Evolutionary conservation across 2,888 invertebrate genomes (phyloP).

Genomic region (Mythimna ferrago): DNA sequence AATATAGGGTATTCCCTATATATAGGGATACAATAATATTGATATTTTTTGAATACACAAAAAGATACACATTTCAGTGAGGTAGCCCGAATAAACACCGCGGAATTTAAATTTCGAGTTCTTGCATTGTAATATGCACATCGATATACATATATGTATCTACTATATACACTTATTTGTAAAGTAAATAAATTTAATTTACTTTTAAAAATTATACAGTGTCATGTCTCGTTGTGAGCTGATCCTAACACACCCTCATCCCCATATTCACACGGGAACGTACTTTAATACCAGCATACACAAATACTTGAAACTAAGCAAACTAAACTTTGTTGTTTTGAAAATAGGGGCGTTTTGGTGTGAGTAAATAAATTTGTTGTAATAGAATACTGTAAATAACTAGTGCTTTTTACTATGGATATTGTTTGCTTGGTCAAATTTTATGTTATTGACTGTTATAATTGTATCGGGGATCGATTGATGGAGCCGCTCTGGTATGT

Average conservation of each 20-base stretch:
- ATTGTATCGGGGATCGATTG: conserved; percentile 47
- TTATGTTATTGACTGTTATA: conserved; percentile 59
- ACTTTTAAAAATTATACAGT: background rate
- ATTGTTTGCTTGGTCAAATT: conserved; percentile 71
- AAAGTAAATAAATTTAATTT: background rate
- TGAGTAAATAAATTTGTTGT: conserved; percentile 34
- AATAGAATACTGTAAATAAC: conserved; percentile 71
- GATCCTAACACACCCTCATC: conserved; percentile 53
- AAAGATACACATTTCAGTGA: no score
- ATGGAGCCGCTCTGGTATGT: conserved; percentile 10
- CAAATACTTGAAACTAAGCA: conserved; percentile 30
- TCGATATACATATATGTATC: no score
- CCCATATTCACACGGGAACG: conserved; percentile 83
- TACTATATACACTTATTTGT: background rate
- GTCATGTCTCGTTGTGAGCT: conserved; percentile 29
- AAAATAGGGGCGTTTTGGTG: conserved; percentile 21
- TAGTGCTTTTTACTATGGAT: conserved; percentile 71
- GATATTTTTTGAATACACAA: background rate
- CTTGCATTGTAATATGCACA: background rate
- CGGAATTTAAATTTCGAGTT: background rate
- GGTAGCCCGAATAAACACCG: background rate
- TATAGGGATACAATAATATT: background rate
- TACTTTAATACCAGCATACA: conserved; percentile 33
- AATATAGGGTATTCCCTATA: no score
- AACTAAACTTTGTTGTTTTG: conserved; percentile 45